phyloP scores from a whole-genome alignment of 2,888 invertebrate species.

The Dioctria linearis region DNA sequence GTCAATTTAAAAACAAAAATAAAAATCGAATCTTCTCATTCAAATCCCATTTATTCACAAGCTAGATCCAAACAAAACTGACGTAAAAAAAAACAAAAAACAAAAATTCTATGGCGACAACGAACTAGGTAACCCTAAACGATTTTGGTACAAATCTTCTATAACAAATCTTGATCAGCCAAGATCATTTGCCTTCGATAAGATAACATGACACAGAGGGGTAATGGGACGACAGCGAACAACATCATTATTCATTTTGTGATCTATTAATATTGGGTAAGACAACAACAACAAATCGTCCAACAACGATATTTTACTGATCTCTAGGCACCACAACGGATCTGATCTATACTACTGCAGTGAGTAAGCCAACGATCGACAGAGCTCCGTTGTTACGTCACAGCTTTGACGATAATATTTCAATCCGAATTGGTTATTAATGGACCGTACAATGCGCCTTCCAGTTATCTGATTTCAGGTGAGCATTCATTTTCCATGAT shows the following conservation, averaged over 20 bases:
- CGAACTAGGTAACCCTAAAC: not conserved
- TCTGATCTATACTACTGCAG: not conserved
- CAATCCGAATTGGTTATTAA: conserved; percentile 54
- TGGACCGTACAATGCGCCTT: conserved; percentile 33
- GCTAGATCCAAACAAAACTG: too few relatives aligned
- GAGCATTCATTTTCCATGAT: conserved; percentile 40
- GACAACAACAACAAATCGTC: conserved; percentile 9
- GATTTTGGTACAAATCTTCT: not conserved
- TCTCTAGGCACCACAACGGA: conserved; percentile 17
- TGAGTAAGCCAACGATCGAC: conserved; percentile 5
- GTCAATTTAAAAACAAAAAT: too few relatives aligned
- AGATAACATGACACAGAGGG: conserved; percentile 1
- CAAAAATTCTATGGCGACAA: conserved; percentile 23
- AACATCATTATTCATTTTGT: conserved; percentile 51
- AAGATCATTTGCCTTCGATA: conserved; percentile 28
- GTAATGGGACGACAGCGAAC: conserved; percentile 19
- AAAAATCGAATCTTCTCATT: too few relatives aligned
- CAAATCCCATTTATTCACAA: too few relatives aligned
- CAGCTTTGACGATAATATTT: conserved; percentile 53
- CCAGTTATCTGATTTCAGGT: conserved; percentile 27
- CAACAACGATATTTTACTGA: conserved; percentile 10
- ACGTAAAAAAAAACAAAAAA: too few relatives aligned
- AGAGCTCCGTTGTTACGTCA: conserved; percentile 38
- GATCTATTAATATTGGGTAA: conserved; percentile 48
- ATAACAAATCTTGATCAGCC: conserved; percentile 9